A percentile compares a stretch with the other conserved stretches of the same genome.
Conservation (phyloP, 2,888 invertebrate species). For the Spicauda simplicius region DNA sequence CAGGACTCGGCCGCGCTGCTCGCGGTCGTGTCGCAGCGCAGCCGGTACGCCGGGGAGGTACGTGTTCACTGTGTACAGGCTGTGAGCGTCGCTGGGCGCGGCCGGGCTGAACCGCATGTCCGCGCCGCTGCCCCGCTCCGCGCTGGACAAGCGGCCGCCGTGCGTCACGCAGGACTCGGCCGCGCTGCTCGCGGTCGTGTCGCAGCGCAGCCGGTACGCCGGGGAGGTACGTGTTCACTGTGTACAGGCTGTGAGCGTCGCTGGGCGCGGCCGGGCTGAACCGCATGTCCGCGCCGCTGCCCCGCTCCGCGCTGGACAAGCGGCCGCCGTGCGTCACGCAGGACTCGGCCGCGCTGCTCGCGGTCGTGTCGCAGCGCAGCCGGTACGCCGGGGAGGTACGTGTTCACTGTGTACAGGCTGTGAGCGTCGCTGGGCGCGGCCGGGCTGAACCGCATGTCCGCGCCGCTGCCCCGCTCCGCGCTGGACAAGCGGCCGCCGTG, state of each 20-base stretch:
- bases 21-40: constrained; percentile 92
- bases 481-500: constrained; percentile 93
- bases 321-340: constrained; percentile 94
- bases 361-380: constrained; percentile 93
- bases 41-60: constrained; percentile 95
- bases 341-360: constrained; percentile 94
- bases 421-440: constrained; percentile 93
- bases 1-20: constrained; percentile 95
- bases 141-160: constrained; percentile 91
- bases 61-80: too few species aligned
- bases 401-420: too few species aligned
- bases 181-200: constrained; percentile 93
- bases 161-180: constrained; percentile 96
- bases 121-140: constrained; percentile 86
- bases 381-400: constrained; percentile 93
- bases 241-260: too few species aligned
- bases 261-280: constrained; percentile 92
- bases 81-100: constrained; percentile 92
- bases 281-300: constrained; percentile 84
- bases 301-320: constrained; percentile 90
- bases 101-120: constrained; percentile 88
- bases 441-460: constrained; percentile 87
- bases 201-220: constrained; percentile 93
- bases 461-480: constrained; percentile 86
- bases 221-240: constrained; percentile 94